phyloP scores from a whole-genome alignment of 2,113 vertebrate species.

The Petromus typicus region DNA sequence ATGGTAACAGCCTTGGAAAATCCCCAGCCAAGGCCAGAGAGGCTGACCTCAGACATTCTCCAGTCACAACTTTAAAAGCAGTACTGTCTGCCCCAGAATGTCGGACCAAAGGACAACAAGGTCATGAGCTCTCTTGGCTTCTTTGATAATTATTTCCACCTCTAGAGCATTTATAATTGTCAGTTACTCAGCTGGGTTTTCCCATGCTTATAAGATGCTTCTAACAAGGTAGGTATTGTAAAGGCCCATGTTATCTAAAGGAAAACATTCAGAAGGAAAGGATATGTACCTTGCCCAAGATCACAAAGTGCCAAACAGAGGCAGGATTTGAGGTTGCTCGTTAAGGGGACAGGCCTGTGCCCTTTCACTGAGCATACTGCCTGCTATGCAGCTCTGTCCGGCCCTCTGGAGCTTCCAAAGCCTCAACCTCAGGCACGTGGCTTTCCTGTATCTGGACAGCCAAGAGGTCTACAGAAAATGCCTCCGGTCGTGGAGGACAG shows the following conservation, averaged over 20 bases:
- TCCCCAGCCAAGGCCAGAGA: slow-evolving; percentile 28
- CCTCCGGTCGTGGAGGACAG: neutral
- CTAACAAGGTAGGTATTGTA: neutral
- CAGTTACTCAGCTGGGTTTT: neutral
- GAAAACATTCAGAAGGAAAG: neutral
- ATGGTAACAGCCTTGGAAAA: slow-evolving; percentile 13
- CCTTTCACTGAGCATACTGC: neutral
- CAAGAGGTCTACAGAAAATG: neutral
- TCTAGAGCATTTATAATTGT: neutral
- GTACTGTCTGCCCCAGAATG: neutral
- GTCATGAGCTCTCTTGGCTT: neutral
- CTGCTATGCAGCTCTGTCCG: neutral
- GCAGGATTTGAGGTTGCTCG: neutral
- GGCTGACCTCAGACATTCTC: neutral
- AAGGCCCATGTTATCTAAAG: neutral
- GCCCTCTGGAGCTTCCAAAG: neutral
- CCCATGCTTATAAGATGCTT: neutral
- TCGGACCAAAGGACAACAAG: neutral
- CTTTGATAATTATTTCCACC: slow-evolving; percentile 40
- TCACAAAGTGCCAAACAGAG: neutral
- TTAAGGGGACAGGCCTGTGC: neutral
- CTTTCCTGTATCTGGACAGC: neutral
- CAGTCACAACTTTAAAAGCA: neutral
- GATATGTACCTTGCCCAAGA: neutral
- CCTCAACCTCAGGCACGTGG: neutral